These are phyloP conservation scores for Drosophila niveifrons DNA, from an alignment of 2,888 invertebrate genomes.

Conservation along the genomic window DNA sequence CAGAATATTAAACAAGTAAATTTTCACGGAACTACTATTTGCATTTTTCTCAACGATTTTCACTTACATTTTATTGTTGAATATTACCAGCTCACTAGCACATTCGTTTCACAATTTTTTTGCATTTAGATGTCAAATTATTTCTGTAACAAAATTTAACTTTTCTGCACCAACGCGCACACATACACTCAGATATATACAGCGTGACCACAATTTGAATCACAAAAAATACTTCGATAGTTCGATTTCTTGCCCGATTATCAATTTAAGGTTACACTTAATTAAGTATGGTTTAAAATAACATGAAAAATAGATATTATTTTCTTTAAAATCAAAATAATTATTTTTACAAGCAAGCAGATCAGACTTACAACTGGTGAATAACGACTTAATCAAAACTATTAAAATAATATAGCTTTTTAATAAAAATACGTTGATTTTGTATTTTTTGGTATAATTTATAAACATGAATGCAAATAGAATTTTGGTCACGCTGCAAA, in stretches of 20 bases:
- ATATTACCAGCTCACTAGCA: conserved; percentile 41
- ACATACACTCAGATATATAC: conserved; percentile 20
- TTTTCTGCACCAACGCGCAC: conserved; percentile 65
- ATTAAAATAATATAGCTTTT: no score
- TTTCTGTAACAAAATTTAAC: conserved; percentile 54
- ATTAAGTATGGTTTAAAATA: not conserved
- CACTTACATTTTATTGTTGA: conserved; percentile 64
- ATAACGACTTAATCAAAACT: no score
- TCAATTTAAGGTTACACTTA: not conserved
- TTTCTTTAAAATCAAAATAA: no score
- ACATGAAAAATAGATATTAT: no score
- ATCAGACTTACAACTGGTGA: no score
- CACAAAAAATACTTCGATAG: not conserved
- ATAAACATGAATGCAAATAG: not conserved
- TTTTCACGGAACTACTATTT: conserved; percentile 36
- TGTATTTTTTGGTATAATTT: not conserved
- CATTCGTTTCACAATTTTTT: conserved; percentile 38
- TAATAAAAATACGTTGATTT: not conserved
- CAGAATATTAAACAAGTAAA: conserved; percentile 36
- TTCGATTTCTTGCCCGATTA: not conserved
- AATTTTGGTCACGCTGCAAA: conserved; percentile 4
- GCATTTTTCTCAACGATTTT: conserved; percentile 5
- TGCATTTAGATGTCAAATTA: conserved; percentile 29
- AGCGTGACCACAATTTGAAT: not conserved
- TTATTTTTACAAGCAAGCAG: no score